A percentile compares a stretch with the other conserved stretches of the same genome.
Conservation (phyloP, 2,888 invertebrate species). For the Rhyacophila evoluta region DNA sequence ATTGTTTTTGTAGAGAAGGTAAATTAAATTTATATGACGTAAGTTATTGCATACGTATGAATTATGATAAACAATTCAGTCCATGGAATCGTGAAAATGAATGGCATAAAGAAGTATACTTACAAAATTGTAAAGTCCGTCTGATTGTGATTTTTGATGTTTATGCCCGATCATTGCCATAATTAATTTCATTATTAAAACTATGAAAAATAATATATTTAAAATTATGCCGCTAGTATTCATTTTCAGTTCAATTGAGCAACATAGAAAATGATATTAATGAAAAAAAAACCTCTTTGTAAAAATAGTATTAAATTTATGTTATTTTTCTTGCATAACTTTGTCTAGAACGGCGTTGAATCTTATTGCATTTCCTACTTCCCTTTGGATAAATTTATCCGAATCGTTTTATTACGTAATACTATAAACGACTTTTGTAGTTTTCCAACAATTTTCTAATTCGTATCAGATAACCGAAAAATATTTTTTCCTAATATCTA, state of each 20-base stretch:
- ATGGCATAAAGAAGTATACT: neutral
- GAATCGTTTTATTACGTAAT: neutral
- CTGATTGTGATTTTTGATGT: conserved; percentile 23
- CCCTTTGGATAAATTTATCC: neutral
- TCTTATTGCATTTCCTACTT: neutral
- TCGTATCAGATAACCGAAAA: conserved; percentile 11
- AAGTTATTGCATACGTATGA: conserved; percentile 16
- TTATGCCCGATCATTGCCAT: conserved; percentile 15
- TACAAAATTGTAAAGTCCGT: neutral
- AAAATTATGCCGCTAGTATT: neutral
- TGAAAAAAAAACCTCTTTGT: too few relatives aligned
- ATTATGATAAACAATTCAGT: neutral
- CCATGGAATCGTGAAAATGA: conserved; percentile 16
- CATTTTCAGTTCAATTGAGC: neutral
- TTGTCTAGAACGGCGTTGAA: neutral
- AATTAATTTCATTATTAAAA: neutral
- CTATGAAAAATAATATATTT: neutral
- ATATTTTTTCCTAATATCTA: neutral
- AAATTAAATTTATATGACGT: conserved; percentile 23
- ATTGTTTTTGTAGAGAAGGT: conserved; percentile 15
- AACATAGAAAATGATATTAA: neutral
- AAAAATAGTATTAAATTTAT: too few relatives aligned
- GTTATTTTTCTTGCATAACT: too few relatives aligned
- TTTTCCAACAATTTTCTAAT: conserved; percentile 1
- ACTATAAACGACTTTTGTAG: conserved; percentile 6